Evolutionary conservation across 2,113 vertebrate genomes (phyloP), one percentile per base, ranked within the genome.

Genomic region (Perccottus glenii): DNA sequence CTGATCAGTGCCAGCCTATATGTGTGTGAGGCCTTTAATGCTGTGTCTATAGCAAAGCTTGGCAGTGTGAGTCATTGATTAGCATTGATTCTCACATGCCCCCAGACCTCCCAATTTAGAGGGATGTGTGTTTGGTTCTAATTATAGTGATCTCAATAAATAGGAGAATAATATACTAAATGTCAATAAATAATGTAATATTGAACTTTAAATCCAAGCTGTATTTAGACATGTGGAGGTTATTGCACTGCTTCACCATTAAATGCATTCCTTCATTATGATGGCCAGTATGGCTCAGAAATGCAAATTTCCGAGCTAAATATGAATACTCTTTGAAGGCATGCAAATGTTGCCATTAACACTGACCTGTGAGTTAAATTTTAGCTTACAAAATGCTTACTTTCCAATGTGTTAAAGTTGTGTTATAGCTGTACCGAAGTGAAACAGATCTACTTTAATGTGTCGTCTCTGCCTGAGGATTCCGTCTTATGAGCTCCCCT

Each of bases 31-130:
- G 60, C 45, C 14, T 47, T 16, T 27, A 44, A 48, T n/a, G 10
- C 44, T 58, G 9, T 15, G 62, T 70, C 64, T 65, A 43, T 70
- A 48, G 12, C 65, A 19, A 27, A 19, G 7, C 49, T 47, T 15
- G 10, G 27, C 55, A 44, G 11, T 49, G 56, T 57, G 60, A 32
- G 67, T 64, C 53, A 78, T 73, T 70, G 79, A 75, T 73, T 64
- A 40, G 14, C 49, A 38, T 52, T 76, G 64, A 58, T 70, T 50
- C 35, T 77, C 55, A 67, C 74, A 69, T 51, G 47, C 46, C 27
- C 6, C 46, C 3, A 2, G 45, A 65, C 70, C 33, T 64, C 9
- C 5, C 49, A 48, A 64, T 81, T 58, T 68, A 73, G 55, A 51
- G 11, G 32, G 8, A 3, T 70, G 56, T 61, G 16, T 50, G 52